phyloP scores from a whole-genome alignment of 1,140 invertebrate genomes.

The Sitobion miscanthi region DNA sequence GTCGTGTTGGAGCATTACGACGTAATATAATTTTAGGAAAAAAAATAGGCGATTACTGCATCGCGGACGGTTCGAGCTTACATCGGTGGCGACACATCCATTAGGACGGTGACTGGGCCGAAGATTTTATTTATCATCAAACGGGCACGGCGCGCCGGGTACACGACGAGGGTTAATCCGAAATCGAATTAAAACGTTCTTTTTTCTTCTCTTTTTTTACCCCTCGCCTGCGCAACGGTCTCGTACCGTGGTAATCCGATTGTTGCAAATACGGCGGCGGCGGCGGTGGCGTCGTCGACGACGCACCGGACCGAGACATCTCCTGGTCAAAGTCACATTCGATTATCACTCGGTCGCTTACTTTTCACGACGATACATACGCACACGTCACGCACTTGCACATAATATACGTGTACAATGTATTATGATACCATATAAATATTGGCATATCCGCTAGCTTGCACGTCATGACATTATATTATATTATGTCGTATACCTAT shows the following conservation, averaged over 20 bases:
- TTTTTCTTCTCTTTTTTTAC: not conserved
- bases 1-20: not conserved
- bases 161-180: conserved; percentile 30
- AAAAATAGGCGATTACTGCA: conserved; percentile 2
- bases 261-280: conserved; percentile 14
- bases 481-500: no score
- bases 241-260: conserved; percentile 25
- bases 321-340: conserved; percentile 32
- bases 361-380: not conserved
- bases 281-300: not conserved
- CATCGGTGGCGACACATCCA: conserved; percentile 35
- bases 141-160: not conserved
- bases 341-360: conserved; percentile 34
- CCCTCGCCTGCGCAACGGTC: not conserved
- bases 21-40: conserved; percentile 12
- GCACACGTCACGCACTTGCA: not conserved
- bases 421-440: not conserved
- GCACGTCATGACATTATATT: no score
- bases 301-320: conserved; percentile 18
- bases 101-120: conserved; percentile 41
- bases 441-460: not conserved
- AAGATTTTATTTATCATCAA: conserved; percentile 49
- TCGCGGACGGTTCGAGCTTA: conserved; percentile 21
- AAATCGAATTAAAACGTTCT: conserved; percentile 44
- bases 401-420: not conserved